These are phyloP conservation scores for Volucella zonaria DNA, from an alignment of 2,888 invertebrate genomes.

Conservation along the genomic window DNA sequence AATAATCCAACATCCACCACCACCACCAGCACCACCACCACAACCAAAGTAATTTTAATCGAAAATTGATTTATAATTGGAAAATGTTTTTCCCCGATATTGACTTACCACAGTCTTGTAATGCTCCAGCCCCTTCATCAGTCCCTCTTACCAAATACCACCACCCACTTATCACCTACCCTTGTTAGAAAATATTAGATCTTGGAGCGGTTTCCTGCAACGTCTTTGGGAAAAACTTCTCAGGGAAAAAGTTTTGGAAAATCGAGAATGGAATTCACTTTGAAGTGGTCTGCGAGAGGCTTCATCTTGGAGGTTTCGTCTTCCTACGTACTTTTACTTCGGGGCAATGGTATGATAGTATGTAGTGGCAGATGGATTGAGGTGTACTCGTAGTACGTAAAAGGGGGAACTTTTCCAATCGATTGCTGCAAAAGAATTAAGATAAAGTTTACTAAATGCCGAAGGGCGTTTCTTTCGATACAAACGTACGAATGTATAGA, in stretches of 20 bases:
- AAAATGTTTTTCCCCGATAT: conserved; percentile 81
- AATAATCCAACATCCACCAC: not conserved
- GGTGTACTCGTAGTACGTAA: conserved; percentile 13
- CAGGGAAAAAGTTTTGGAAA: conserved; percentile 55
- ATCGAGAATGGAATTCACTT: conserved; percentile 68
- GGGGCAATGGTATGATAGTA: not conserved
- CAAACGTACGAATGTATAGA: conserved; percentile 17
- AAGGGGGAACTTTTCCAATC: conserved; percentile 68
- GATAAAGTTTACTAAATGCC: conserved; percentile 71
- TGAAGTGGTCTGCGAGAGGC: conserved; percentile 61
- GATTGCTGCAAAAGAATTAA: conserved; percentile 72
- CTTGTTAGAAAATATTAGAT: conserved; percentile 74
- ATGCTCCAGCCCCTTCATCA: not conserved
- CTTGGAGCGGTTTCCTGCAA: conserved; percentile 37
- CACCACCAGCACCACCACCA: not conserved
- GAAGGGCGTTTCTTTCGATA: conserved; percentile 57
- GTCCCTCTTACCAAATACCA: not conserved
- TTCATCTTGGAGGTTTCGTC: conserved; percentile 17
- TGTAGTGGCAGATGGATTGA: conserved; percentile 2
- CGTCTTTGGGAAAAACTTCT: conserved; percentile 37
- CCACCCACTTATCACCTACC: conserved; percentile 67
- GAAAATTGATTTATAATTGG: conserved; percentile 83
- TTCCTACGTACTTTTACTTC: not conserved
- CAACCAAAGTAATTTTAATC: conserved; percentile 82
- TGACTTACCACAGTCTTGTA: conserved; percentile 80